Evolutionary conservation across 2,888 invertebrate genomes (phyloP), one percentile per base, ranked within the genome.

Genomic region (Rutpela maculata): DNA sequence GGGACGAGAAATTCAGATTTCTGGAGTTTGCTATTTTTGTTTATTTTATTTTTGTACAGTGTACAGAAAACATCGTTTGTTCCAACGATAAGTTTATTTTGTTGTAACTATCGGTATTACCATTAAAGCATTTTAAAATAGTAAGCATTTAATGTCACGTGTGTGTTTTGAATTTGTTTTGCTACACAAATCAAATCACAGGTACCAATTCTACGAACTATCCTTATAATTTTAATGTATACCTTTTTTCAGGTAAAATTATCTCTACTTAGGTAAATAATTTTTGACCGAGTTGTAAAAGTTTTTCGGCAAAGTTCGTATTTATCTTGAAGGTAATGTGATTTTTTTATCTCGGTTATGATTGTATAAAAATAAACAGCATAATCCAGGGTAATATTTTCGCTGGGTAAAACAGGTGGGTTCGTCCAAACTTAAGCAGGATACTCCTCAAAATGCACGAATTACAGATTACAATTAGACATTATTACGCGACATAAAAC

Each of bases 401-500:
- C 10, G 15, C 10, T 56, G 19, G 11, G 59, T 19, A 22, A 18
- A 59, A 12, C 59, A 59, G 59, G 22, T 18, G 59, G 22, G 11
- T 22, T 11, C 18, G 19, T 59, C 22, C 22, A 59, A 59, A 57
- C 1, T 50, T 66, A 66, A 66, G 22, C 31, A 35, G 22, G 6
- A 0, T 19, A 66, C 55, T 67, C 17, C 55, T n/a, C 43, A 22
- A 67, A 67, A 50, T 55, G 67, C 67, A 67, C 50, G 55, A n/a
- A n/a, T 50, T n/a, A n/a, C 50, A 50, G 50, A 50, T 50, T 50
- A 50, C 55, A 55, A 55, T 55, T 19, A 66, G 22, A 43, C 18
- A 17, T 17, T 59, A 57, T 55, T 80, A 83, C 82, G 81, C 84
- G 80, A 82, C 78, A 74, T 71, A 78, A 82, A 84, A 80, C 82